Base-by-base conservation (phyloP, 2,113 vertebrate genomes). In the Oceanites oceanicus region DNA sequence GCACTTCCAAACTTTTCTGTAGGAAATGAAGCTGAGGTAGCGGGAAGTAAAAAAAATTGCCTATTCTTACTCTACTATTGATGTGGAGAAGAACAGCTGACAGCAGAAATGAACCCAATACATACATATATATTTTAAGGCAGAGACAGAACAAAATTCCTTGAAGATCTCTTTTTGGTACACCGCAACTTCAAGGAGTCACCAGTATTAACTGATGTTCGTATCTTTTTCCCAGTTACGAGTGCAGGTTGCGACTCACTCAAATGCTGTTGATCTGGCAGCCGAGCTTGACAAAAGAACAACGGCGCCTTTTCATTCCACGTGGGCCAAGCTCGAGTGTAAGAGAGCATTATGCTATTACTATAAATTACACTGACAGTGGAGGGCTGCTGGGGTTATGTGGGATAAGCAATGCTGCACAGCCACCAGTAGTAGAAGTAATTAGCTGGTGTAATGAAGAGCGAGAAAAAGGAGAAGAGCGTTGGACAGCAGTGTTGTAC, bases 391-490 rank as follows among this genome's bases (percentile, higher is more conserved):
- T 67, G 93, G 96, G 94, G 91, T 93, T 90, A 59, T 11, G 15
- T 13, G 59, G 89, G 82, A 61, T 67, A 55, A 97, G 87, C 68
- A 73, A 36, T 32, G 70, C 83, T 84, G 79, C 87, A 94, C 93
- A 95, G 66, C 58, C 90, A 95, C 85, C 84, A 65, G 63, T n/a
- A 94, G 95, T 65, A 89, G 88, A 90, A 96, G 95, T 96, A 97
- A 98, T 98, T 97, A 98, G 97, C 93, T 79, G 84, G 94, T 82
- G 94, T 97, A 97, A 98, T 97, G 97, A 97, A 98, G 96, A 97
- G 95, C 38, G 32, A 96, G 95, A 90, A 76, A 89, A 95, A 75
- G 73, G 81, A 95, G 91, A 79, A 72, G 81, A 71, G 59, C 19
- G 4, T 66, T 61, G 94, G 91, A 96, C 86, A 92, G 71, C 8